phyloP scores from a whole-genome alignment of 2,113 vertebrate genomes.

The Gobius niger region DNA sequence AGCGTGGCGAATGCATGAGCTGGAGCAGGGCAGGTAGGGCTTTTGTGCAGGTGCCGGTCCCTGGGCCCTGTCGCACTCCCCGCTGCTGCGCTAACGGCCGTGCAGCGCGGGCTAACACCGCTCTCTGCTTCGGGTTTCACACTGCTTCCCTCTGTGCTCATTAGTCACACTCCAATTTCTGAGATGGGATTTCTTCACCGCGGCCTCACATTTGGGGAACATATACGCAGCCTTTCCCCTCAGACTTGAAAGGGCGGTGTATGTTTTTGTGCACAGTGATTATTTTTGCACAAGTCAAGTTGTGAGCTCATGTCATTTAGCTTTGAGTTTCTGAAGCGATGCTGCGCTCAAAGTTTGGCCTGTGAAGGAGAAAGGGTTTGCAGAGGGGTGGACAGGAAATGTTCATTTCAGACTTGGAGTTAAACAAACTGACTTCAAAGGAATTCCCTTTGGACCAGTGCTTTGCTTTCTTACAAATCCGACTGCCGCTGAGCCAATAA shows the following conservation, averaged over 20 bases:
- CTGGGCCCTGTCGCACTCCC: conserved; percentile 56
- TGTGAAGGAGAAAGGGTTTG: conserved; percentile 41
- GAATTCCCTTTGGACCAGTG: conserved; percentile 41
- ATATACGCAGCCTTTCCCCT: conserved; percentile 51
- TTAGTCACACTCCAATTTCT: conserved; percentile 70
- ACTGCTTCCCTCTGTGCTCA: conserved; percentile 55
- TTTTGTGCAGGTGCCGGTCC: conserved; percentile 67
- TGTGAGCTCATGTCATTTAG: conserved; percentile 51
- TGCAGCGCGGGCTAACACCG: conserved; percentile 62
- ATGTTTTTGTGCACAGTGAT: conserved; percentile 63
- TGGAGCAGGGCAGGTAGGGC: conserved; percentile 59
- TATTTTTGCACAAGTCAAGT: conserved; percentile 46
- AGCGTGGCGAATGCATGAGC: conserved; percentile 72
- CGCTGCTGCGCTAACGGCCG: conserved; percentile 56
- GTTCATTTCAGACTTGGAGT: conserved; percentile 44
- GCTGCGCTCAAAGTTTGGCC: conserved; percentile 27
- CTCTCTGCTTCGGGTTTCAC: conserved; percentile 65
- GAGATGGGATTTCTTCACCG: conserved; percentile 49
- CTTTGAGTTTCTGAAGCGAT: conserved; percentile 32
- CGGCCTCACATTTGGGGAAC: conserved; percentile 55
- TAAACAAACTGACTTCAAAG: conserved; percentile 39
- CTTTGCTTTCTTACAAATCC: conserved; percentile 55
- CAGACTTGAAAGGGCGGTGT: conserved; percentile 55
- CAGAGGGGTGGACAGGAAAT: conserved; percentile 36
- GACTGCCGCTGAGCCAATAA: conserved; percentile 52